A percentile compares a stretch with the other conserved stretches of the same genome.
phyloP scores from a whole-genome alignment of 2,113 vertebrate genomes.

The Rhipidura dahli region DNA sequence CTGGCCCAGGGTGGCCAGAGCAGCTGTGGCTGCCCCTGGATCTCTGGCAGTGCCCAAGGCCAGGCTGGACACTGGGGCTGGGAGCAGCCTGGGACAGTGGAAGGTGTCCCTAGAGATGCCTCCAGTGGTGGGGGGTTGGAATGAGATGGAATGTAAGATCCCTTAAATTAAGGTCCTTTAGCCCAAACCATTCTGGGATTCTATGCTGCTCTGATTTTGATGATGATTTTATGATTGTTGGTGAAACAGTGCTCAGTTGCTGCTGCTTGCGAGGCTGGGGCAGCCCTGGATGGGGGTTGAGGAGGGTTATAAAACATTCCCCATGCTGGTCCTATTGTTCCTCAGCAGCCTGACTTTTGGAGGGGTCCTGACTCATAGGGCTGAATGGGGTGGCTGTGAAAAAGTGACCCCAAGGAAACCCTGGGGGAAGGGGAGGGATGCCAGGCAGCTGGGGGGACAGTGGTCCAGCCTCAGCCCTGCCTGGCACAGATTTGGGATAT shows the following conservation, averaged over 20 bases:
- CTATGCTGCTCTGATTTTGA: background rate
- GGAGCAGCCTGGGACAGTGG: rapidly evolving
- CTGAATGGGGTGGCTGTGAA: background rate
- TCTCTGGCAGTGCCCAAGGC: background rate
- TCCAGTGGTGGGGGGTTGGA: background rate
- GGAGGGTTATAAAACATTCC: background rate
- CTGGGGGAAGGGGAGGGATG: background rate
- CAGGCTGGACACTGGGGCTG: background rate
- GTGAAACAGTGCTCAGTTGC: background rate
- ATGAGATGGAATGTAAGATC: background rate
- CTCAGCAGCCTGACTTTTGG: background rate
- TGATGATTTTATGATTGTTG: background rate
- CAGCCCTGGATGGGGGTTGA: background rate
- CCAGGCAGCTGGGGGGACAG: background rate
- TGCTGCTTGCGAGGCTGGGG: background rate
- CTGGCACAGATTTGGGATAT: background rate
- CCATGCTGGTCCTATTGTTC: rapidly evolving
- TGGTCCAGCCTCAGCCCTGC: background rate
- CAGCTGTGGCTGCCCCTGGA: background rate
- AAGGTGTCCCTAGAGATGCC: background rate
- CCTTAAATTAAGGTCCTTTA: background rate
- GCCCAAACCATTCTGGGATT: background rate
- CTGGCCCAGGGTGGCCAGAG: background rate
- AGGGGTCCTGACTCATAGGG: rapidly evolving
- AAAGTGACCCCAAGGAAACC: background rate